These are phyloP conservation scores for Limnephilus lunatus DNA, from an alignment of 2,888 invertebrate genomes.

Conservation along the genomic window DNA sequence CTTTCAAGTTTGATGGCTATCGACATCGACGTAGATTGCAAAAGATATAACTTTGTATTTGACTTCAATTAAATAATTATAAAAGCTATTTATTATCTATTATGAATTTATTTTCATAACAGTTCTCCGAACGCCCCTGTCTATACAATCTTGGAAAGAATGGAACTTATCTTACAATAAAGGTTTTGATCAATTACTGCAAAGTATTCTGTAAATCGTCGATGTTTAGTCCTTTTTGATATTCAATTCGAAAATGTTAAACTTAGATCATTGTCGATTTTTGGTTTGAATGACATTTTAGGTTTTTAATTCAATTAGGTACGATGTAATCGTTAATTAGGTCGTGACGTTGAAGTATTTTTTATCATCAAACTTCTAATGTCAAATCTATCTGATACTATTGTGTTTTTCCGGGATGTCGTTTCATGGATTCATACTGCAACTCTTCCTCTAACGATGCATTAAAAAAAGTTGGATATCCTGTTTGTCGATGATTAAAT, in stretches of 20 bases:
- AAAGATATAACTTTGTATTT: not conserved
- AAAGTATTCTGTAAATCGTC: too few relatives aligned
- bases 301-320: too few relatives aligned
- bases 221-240: too few relatives aligned
- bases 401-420: not conserved
- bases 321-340: not conserved
- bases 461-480: not conserved
- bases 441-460: not conserved
- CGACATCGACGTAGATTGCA: not conserved
- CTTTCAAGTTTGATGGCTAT: not conserved
- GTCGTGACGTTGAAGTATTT: constrained; percentile 14
- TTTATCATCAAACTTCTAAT: not conserved
- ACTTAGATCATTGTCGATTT: too few relatives aligned
- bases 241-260: too few relatives aligned
- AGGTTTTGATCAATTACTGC: not conserved
- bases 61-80: not conserved
- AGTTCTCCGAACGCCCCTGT: too few relatives aligned
- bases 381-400: not conserved
- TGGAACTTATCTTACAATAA: not conserved
- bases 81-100: not conserved
- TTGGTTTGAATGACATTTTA: too few relatives aligned
- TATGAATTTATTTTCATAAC: not conserved
- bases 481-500: not conserved
- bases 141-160: not conserved
- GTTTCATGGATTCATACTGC: not conserved